Evolutionary conservation across 1,140 invertebrate species (phyloP).

Genomic region (Diorhabda elongata): DNA sequence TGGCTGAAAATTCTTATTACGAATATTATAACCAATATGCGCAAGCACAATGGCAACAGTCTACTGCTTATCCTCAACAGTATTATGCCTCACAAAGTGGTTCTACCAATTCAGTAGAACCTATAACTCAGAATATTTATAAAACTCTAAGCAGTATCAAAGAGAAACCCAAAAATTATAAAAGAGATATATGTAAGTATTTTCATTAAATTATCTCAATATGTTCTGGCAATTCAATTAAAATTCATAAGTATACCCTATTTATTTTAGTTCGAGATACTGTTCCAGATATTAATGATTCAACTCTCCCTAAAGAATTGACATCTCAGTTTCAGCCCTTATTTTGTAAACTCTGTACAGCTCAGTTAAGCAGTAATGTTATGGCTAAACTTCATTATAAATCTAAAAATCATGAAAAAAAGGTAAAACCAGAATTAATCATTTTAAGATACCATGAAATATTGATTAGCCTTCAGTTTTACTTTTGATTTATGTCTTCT

Average conservation of each 20-base stretch:
- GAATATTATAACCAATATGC: conserved; percentile 16
- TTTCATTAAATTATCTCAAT: neutral
- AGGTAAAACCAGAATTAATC: conserved; percentile 30
- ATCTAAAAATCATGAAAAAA: conserved; percentile 50
- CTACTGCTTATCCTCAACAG: conserved; percentile 5
- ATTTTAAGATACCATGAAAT: neutral
- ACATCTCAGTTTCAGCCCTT: conserved; percentile 46
- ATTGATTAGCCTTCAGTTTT: neutral
- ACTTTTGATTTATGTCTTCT: neutral
- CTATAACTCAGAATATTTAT: conserved; percentile 26
- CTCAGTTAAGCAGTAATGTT: conserved; percentile 45
- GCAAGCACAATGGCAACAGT: conserved; percentile 10
- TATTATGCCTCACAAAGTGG: neutral
- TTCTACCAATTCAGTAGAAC: conserved; percentile 13
- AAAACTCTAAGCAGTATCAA: conserved; percentile 19
- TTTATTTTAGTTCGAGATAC: conserved; percentile 26
- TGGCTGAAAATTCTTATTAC: conserved; percentile 20
- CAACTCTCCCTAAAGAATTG: conserved; percentile 46
- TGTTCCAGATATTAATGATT: conserved; percentile 33
- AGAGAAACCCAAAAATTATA: conserved; percentile 30
- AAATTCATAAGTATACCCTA: neutral
- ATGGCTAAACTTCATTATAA: conserved; percentile 50
- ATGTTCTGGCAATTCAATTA: neutral
- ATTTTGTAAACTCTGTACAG: conserved; percentile 47
- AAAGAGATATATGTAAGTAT: conserved; percentile 30